Base-by-base conservation (phyloP, 2,113 vertebrate genomes). In the Megaptera novaeangliae region DNA sequence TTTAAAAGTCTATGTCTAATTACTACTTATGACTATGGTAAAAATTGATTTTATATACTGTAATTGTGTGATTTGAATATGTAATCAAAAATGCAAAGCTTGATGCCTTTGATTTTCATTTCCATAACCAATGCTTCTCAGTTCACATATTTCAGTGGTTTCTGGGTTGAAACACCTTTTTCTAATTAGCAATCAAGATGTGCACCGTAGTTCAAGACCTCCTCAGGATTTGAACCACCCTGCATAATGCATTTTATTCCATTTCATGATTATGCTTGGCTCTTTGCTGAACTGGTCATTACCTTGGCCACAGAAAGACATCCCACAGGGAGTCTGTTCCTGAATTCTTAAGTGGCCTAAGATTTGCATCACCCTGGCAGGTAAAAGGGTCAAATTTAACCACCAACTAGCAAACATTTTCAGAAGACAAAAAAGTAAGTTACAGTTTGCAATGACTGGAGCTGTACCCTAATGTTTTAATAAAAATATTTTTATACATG, bases 21-120 rank as follows among this genome's bases (percentile, higher is more conserved):
- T 93, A 95, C 85, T 96, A 95, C 94, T 94, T 93, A 78, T 21
- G 52, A 93, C 92, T 96, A 93, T 41, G 93, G 75, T 88, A 94
- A 94, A 97, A 93, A 96, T 95, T 83, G n/a, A 96, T 93, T 96
- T 95, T 92, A 96, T 74, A 88, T 69, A 49, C 92, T 96, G 69
- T 96, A 96, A 96, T 80, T 91, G 80, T 93, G 69, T 93, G 81
- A 71, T 91, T 84, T 91, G 69, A 94, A 91, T 96, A 80, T 93
- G 94, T 88, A 91, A 96, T 96, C 84, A 95, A 92, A 87, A 81
- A 96, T 95, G 94, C 64, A 96, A 96, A 98, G 80, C 59, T 96
- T 41, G 85, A 91, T 69, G 75, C 49, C 75, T 94, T 90, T 93
- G 85, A 95, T 97, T 95, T 86, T 85, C 75, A 96, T 90, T 96